Evolutionary conservation across 2,888 invertebrate species (phyloP), one percentile per base, ranked within the genome.

Genomic region (Metopia argyrocephala): DNA sequence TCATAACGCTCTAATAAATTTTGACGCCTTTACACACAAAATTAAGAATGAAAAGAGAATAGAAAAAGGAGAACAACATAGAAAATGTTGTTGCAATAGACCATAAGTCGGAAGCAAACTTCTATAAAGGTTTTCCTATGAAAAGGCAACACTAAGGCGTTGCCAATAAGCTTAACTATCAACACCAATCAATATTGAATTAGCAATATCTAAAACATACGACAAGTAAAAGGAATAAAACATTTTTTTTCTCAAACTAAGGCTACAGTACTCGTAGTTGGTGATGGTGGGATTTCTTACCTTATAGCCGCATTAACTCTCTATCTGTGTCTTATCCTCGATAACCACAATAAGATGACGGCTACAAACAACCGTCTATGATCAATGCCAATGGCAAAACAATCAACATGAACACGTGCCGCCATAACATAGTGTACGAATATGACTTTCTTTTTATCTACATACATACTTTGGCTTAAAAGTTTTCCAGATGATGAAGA

Each of bases 1-100:
- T 70, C 86, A 85, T 84, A 85, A 85, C 84, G 85, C 85, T 84
- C 85, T 86, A 87, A 87, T 87, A 85, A 85, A 85, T 87, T 85
- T 82, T 66, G 75, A 88, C 87, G 85, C 84, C 87, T 87, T 82
- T 84, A 78, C 76, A 83, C 62, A 76, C 69, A 81, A 71, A 75
- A 71, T 50, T 59, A 65, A 50, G 64, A 61, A 66, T 50, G 50
- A 70, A 56, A 31, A 4, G 66, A 52, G 28, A 50, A 64, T 21
- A 59, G 54, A 46, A 75, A 66, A 69, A 76, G 62, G 31, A 62
- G 48, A 56, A 76, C 59, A 66, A 18, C 56, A 20, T 56, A 31
- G 46, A 48, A 56, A 59, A 31, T 3, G 3, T 31, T 12, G 38
- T 12, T 70, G 59, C 21, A 76, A 66, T 57, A 70, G 75, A 70